These are phyloP conservation scores for Spea bombifrons DNA, from an alignment of 2,113 vertebrate genomes.

Conservation along the genomic window DNA sequence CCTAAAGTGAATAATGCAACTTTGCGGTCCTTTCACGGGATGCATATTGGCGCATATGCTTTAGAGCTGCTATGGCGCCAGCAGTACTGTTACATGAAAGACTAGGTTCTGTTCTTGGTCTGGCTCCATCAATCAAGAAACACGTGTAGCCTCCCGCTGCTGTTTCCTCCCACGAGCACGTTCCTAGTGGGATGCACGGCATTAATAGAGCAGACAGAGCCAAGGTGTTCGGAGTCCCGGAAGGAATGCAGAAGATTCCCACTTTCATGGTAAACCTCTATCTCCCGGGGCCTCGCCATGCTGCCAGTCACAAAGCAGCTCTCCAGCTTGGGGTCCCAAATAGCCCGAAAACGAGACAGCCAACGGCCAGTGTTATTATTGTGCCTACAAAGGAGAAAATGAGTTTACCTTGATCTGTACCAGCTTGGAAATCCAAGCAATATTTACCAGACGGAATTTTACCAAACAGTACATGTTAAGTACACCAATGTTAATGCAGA, in stretches of 20 bases:
- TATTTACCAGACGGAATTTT: no score
- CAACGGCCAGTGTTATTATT: conserved; percentile 72
- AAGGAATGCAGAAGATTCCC: conserved; percentile 68
- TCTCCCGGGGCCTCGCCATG: conserved; percentile 61
- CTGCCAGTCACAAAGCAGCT: conserved; percentile 80
- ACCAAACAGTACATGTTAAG: no score
- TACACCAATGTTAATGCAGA: no score
- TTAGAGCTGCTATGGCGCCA: no score
- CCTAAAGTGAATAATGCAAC: no score
- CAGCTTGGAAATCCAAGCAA: no score
- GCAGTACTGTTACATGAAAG: no score
- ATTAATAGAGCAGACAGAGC: conserved; percentile 72
- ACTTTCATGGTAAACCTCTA: conserved; percentile 71
- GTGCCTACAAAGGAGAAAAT: conserved; percentile 59
- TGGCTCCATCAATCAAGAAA: conserved; percentile 59
- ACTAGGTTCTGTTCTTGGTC: no score
- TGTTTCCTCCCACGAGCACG: conserved; percentile 75
- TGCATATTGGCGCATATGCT: no score
- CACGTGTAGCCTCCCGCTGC: conserved; percentile 74
- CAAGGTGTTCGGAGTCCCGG: conserved; percentile 56
- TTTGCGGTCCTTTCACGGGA: no score
- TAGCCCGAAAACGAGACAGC: conserved; percentile 71
- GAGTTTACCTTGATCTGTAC: not conserved
- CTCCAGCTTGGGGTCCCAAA: conserved; percentile 86
- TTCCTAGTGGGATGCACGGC: conserved; percentile 73